Evolutionary conservation across 2,888 invertebrate genomes (phyloP).

Genomic region (Drosophila mimetica): DNA sequence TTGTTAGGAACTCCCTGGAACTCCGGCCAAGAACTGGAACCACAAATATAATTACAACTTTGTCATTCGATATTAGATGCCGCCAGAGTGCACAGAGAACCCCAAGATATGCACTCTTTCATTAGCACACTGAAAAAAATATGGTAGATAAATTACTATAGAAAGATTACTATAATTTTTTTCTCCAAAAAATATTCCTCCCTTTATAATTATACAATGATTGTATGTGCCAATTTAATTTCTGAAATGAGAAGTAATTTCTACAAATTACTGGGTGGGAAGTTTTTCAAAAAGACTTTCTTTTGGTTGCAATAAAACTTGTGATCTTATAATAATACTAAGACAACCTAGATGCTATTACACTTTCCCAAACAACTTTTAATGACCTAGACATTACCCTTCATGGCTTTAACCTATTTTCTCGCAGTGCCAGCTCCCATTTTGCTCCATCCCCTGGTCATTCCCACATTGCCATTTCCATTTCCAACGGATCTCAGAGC

Average conservation of each 20-base stretch:
- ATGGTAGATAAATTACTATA: background rate
- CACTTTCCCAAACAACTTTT: too few species aligned
- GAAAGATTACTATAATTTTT: too few species aligned
- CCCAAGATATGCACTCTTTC: constrained; percentile 7
- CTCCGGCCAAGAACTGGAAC: constrained; percentile 40
- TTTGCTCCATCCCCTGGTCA: constrained; percentile 5
- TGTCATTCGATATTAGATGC: constrained; percentile 76
- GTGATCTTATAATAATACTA: background rate
- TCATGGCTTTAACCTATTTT: background rate
- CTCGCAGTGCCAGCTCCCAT: constrained; percentile 8
- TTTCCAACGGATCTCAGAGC: constrained; percentile 16
- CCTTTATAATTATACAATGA: too few species aligned
- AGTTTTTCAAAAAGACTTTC: too few species aligned
- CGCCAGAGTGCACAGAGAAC: constrained; percentile 57
- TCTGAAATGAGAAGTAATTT: too few species aligned
- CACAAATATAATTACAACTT: constrained; percentile 69
- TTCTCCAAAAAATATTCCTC: too few species aligned
- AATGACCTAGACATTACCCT: background rate
- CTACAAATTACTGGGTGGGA: too few species aligned
- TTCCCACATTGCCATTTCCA: constrained; percentile 12
- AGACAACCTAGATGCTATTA: too few species aligned
- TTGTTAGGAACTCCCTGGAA: constrained; percentile 31
- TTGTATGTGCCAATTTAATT: too few species aligned
- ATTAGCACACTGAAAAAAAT: constrained; percentile 13
- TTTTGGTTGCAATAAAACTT: too few species aligned